A percentile compares a stretch with the other conserved stretches of the same genome.
phyloP scores from a whole-genome alignment of 2,888 invertebrate genomes.

The Lysandra coridon region DNA sequence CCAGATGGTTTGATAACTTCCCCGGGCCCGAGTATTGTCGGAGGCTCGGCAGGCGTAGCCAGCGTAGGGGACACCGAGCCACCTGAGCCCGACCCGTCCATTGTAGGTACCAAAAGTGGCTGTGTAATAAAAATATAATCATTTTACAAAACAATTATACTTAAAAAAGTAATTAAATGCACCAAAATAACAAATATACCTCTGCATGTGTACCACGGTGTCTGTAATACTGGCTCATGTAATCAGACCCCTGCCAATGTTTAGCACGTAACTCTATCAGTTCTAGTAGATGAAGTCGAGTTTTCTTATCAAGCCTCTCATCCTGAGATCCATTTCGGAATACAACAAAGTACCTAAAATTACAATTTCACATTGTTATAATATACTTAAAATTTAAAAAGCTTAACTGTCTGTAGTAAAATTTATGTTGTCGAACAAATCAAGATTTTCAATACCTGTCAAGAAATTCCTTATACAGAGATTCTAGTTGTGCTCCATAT shows the following conservation, averaged over 20 bases:
- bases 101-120: constrained; percentile 74
- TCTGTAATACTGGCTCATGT: constrained; percentile 91
- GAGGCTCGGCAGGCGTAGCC: constrained; percentile 77
- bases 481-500: constrained; percentile 89
- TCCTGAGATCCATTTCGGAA: constrained; percentile 95
- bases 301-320: constrained; percentile 91
- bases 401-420: constrained; percentile 69
- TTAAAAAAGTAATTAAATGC: not conserved
- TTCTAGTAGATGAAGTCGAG: constrained; percentile 93
- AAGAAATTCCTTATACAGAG: constrained; percentile 90
- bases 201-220: constrained; percentile 83
- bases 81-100: constrained; percentile 75
- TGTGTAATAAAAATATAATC: constrained; percentile 40
- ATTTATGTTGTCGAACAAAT: not conserved
- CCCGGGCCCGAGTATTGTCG: constrained; percentile 86
- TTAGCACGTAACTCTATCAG: constrained; percentile 95
- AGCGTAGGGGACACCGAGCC: constrained; percentile 80
- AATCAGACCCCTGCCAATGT: constrained; percentile 92
- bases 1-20: constrained; percentile 93
- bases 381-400: constrained; percentile 58
- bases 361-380: constrained; percentile 17
- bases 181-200: constrained; percentile 49
- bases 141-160: not conserved
- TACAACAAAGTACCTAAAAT: constrained; percentile 85
- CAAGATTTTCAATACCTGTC: constrained; percentile 76